Base-by-base conservation (phyloP, 2,888 invertebrate genomes). In the Ophioninae sp. region DNA sequence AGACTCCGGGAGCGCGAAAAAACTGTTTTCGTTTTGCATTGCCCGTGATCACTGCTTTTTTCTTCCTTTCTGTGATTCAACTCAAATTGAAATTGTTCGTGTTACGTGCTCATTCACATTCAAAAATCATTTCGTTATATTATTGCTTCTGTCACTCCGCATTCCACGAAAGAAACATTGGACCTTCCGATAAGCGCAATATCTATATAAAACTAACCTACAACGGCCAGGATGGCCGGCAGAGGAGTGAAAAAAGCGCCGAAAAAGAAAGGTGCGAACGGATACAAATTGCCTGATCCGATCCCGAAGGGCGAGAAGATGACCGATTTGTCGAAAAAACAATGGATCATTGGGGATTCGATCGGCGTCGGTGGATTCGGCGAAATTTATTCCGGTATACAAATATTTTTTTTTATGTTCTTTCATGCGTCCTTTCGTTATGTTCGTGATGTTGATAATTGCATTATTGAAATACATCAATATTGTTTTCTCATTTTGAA, bases 361-460 rank as follows among this genome's bases (percentile, higher is more conserved):
- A 97, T 99, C 83, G 99, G 98, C 0, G 94, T 96, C 79, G 99
- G 99, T 0, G 99, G 99, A 13, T 99, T 99, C 92, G 99, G 99
- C 0, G 97, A 98, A 92, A 98, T 99, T 88, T 99, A 99, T 92
- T 95, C 96, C 0, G 98, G 97, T 63, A 95, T 95, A 93, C 41
- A 69, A 37, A n/a, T 23, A 7, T 2, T n/a, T n/a, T n/a, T n/a
- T n/a, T n/a, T n/a, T n/a, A n/a, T n/a, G n/a, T n/a, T n/a, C n/a
- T n/a, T n/a, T n/a, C n/a, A n/a, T n/a, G n/a, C n/a, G n/a, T n/a
- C n/a, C n/a, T n/a, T n/a, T n/a, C n/a, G n/a, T n/a, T n/a, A n/a
- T n/a, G n/a, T n/a, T n/a, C n/a, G n/a, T n/a, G n/a, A n/a, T n/a
- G n/a, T n/a, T n/a, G n/a, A n/a, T n/a, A n/a, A n/a, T n/a, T n/a